Evolutionary conservation across 2,888 invertebrate genomes (phyloP).

Genomic region (Pterobdella sp.): DNA sequence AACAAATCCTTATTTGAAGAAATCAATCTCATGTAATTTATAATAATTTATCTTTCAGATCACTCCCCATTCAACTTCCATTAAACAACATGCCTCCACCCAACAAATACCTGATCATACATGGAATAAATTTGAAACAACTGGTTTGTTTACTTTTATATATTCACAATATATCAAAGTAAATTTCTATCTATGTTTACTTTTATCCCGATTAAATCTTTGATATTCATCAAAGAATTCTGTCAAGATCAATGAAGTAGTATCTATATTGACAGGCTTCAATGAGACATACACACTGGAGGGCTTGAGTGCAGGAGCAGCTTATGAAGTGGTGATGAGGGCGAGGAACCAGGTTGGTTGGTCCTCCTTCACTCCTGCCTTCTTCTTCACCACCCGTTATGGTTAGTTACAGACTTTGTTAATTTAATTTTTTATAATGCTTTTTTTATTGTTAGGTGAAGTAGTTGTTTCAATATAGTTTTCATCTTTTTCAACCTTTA

Average conservation of each 20-base stretch:
- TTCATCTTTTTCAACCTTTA: not conserved
- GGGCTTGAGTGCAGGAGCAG: conserved; percentile 6
- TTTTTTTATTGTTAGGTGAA: not conserved
- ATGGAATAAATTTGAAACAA: not conserved
- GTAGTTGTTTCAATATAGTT: not conserved
- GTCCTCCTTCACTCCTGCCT: conserved; percentile 8
- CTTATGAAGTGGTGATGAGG: conserved; percentile 25
- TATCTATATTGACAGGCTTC: not conserved
- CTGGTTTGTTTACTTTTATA: not conserved
- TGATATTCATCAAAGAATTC: too few relatives aligned
- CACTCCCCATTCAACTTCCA: not conserved
- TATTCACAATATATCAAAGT: not conserved
- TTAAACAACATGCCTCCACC: not conserved
- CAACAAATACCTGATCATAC: not conserved
- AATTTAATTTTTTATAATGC: not conserved
- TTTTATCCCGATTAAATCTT: too few relatives aligned
- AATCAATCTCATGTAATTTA: too few relatives aligned
- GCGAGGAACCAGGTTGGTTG: conserved; percentile 26
- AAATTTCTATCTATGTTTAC: too few relatives aligned
- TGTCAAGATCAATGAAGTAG: too few relatives aligned
- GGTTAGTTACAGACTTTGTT: not conserved
- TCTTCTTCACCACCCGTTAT: conserved; percentile 18
- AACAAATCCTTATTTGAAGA: too few relatives aligned
- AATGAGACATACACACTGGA: not conserved
- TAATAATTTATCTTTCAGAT: too few relatives aligned